Percentiles rank a stretch among this genome's conserved stretches.
These are phyloP conservation scores for Oligia strigilis DNA, from an alignment of 2,888 invertebrate species.

Conservation along the genomic window DNA sequence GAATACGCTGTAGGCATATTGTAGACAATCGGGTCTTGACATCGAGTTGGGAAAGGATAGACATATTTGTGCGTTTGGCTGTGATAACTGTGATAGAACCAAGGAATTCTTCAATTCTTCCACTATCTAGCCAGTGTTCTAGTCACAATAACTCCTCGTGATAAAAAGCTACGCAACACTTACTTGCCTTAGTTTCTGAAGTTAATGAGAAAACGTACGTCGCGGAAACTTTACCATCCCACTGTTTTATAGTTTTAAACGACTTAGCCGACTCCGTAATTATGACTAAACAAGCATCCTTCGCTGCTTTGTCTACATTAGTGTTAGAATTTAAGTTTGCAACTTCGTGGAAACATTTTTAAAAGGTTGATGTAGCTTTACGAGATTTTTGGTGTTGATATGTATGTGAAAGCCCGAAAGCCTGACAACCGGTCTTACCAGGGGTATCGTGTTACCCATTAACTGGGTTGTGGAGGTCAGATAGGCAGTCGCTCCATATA, in stretches of 20 bases:
- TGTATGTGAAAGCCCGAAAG: background rate
- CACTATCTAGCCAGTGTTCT: conserved; percentile 53
- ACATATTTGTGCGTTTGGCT: no score
- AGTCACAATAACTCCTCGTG: conserved; percentile 51
- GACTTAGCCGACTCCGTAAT: conserved; percentile 71
- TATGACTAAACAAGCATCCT: conserved; percentile 68
- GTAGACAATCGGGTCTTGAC: no score
- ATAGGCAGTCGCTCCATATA: background rate
- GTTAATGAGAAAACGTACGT: conserved; percentile 86
- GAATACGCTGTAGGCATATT: no score
- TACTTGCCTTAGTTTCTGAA: conserved; percentile 73
- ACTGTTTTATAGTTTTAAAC: conserved; percentile 82
- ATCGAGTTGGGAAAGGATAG: no score
- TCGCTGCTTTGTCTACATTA: conserved; percentile 62
- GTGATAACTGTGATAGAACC: background rate
- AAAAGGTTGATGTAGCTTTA: conserved; percentile 22
- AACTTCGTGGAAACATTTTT: conserved; percentile 59
- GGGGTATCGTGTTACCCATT: background rate
- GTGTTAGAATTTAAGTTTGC: conserved; percentile 60
- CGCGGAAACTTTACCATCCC: conserved; percentile 73
- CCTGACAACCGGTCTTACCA: background rate
- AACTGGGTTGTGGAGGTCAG: background rate
- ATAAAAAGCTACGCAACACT: conserved; percentile 72
- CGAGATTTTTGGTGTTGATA: background rate
- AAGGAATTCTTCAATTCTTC: conserved; percentile 29